Base-by-base conservation (phyloP, 1,140 invertebrate genomes). In the Temnothorax nylanderi region DNA sequence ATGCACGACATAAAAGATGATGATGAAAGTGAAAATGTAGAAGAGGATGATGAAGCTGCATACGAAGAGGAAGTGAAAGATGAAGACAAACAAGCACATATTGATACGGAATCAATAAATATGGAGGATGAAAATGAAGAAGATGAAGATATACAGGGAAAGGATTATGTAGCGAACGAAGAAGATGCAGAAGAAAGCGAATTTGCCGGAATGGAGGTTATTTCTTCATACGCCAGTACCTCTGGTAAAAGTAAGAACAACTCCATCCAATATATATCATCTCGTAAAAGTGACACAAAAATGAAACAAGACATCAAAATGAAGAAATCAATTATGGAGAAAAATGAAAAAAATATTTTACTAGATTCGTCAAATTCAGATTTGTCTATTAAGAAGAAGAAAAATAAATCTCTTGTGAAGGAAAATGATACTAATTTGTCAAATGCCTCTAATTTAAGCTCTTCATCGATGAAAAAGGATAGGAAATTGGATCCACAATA, bases 1-100 rank as follows among this genome's bases (percentile, higher is more conserved):
- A 44, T 58, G 6, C 71, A 90, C 65, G 65, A 84, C 10, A 11
- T 82, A n/a, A 47, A 88, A 44, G 64, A 71, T 16, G 54, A 65
- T 11, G 21, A 88, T 5, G 67, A 67, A n/a, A 65, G 87, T 56
- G 87, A 80, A 8, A 69, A 87, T 51, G 84, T 90, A 74, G 64
- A 82, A 74, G n/a, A 87, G 65, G 37, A 67, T 21, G 26, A 32
- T 44, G 37, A 67, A 60, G 11, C 21, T 47, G 16, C n/a, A 84
- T 32, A 90, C 32, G 2, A 65, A 64, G 58, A 72, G 7, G 21
- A 85, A 67, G 26, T 71, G 5, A 32, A 81, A 7, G 62, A 75
- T 18, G 54, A 81, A 6, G 71, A 11, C 26, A 16, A 51, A 72
- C 47, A 54, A 72, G 8, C 2, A 1, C 16, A 67, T 21, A 44